phyloP scores from a whole-genome alignment of 1,140 invertebrate genomes.

The Idris sp. region DNA sequence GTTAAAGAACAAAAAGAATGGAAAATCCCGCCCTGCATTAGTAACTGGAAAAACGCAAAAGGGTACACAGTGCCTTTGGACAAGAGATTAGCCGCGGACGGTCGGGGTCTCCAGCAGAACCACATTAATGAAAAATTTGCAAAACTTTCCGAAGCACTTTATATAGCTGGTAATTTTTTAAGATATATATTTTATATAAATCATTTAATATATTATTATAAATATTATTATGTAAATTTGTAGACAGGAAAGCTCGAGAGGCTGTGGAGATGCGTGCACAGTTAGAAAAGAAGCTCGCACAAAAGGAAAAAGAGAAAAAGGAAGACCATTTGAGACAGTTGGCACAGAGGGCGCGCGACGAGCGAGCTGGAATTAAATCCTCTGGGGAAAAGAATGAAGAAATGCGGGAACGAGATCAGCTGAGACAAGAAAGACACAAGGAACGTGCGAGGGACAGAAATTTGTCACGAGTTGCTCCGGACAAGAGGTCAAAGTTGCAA shows the following conservation, averaged over 20 bases:
- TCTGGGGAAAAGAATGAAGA: constrained; percentile 83
- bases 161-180: too few species aligned
- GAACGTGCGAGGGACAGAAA: constrained; percentile 95
- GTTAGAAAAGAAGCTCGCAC: constrained; percentile 96
- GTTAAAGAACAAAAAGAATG: constrained; percentile 99
- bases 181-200: too few species aligned
- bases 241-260: constrained; percentile 97
- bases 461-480: constrained; percentile 93
- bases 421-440: constrained; percentile 93
- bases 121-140: constrained; percentile 99
- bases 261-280: constrained; percentile 97
- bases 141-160: constrained; percentile 97
- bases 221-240: too few species aligned
- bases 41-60: constrained; percentile 99
- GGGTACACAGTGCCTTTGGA: constrained; percentile 99
- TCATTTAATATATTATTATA: too few species aligned
- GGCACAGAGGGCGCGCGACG: constrained; percentile 97
- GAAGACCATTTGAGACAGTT: constrained; percentile 95
- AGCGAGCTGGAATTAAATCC: constrained; percentile 90
- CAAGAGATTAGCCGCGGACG: constrained; percentile 98
- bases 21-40: constrained; percentile 99
- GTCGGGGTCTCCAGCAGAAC: constrained; percentile 96
- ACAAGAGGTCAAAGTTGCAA: constrained; percentile 93
- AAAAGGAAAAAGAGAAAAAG: constrained; percentile 99
- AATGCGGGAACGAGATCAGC: constrained; percentile 91